phyloP scores from a whole-genome alignment of 2,888 invertebrate genomes.

The Acleris sparsana region DNA sequence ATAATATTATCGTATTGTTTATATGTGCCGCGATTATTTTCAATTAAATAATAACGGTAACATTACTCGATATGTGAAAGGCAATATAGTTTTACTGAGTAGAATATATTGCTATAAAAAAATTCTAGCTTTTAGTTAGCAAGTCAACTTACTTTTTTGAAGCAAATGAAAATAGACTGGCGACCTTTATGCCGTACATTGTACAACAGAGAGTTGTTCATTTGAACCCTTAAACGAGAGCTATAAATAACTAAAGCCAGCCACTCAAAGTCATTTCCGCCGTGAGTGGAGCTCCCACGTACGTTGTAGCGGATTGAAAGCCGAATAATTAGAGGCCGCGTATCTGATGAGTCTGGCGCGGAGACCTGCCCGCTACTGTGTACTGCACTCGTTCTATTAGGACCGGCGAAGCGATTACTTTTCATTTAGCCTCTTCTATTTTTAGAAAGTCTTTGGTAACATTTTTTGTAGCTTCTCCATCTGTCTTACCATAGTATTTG shows the following conservation, averaged over 20 bases:
- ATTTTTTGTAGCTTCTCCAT: conserved; percentile 4
- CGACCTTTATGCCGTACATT: too few species aligned
- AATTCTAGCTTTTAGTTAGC: too few species aligned
- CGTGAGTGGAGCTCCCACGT: conserved; percentile 38
- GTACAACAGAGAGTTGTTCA: too few species aligned
- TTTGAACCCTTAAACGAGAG: too few species aligned
- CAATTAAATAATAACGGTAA: too few species aligned
- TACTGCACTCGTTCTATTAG: conserved; percentile 31
- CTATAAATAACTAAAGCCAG: not conserved
- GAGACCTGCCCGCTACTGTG: conserved; percentile 64
- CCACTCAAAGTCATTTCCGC: conserved; percentile 27
- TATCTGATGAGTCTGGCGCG: conserved; percentile 50
- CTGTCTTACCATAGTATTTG: not conserved
- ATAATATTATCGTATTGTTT: too few species aligned
- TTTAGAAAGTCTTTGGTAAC: conserved; percentile 20
- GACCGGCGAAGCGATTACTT: conserved; percentile 21
- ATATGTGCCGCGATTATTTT: too few species aligned
- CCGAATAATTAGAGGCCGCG: conserved; percentile 56
- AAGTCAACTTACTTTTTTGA: too few species aligned
- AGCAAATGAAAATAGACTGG: too few species aligned
- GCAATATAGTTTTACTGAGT: too few species aligned
- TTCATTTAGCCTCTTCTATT: conserved; percentile 27
- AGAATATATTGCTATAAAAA: too few species aligned
- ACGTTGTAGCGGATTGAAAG: conserved; percentile 52
- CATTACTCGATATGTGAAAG: too few species aligned